Evolutionary conservation across 2,888 invertebrate genomes (phyloP).

Genomic region (Cephus sareptanus): DNA sequence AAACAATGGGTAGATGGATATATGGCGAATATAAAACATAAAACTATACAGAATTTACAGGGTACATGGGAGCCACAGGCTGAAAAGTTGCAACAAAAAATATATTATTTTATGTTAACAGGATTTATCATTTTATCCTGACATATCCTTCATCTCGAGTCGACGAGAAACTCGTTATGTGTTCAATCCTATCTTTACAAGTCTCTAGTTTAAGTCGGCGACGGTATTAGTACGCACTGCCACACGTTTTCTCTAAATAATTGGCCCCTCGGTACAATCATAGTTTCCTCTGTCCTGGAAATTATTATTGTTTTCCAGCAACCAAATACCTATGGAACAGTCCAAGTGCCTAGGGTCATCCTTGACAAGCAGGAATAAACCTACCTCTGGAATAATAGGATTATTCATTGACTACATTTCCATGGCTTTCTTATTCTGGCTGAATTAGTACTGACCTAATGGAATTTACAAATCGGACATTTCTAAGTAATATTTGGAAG

Average conservation of each 20-base stretch:
- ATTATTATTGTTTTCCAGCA: neutral
- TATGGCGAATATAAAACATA: slow-evolving; percentile 45
- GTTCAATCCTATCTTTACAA: slow-evolving; percentile 24
- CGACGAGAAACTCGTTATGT: neutral
- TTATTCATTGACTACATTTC: too few species aligned
- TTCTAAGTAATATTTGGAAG: too few species aligned
- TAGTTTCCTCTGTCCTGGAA: neutral
- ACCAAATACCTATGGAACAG: neutral
- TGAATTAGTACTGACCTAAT: too few species aligned
- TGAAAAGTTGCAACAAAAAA: slow-evolving; percentile 37
- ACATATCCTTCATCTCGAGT: neutral
- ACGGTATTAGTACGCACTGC: slow-evolving; percentile 21
- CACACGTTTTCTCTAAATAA: slow-evolving; percentile 24
- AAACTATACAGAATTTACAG: slow-evolving; percentile 57
- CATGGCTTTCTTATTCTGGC: too few species aligned
- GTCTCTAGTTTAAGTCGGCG: slow-evolving; percentile 19
- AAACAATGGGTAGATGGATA: slow-evolving; percentile 19
- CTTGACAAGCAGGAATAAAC: neutral
- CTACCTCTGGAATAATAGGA: neutral
- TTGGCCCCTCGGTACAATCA: slow-evolving; percentile 42
- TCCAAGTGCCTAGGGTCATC: neutral
- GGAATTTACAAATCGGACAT: too few species aligned
- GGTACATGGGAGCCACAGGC: slow-evolving; percentile 35
- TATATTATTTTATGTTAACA: slow-evolving; percentile 17
- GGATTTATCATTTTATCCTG: slow-evolving; percentile 10